Evolutionary conservation across 2,113 vertebrate genomes (phyloP).

Genomic region (Myxocyprinus asiaticus): DNA sequence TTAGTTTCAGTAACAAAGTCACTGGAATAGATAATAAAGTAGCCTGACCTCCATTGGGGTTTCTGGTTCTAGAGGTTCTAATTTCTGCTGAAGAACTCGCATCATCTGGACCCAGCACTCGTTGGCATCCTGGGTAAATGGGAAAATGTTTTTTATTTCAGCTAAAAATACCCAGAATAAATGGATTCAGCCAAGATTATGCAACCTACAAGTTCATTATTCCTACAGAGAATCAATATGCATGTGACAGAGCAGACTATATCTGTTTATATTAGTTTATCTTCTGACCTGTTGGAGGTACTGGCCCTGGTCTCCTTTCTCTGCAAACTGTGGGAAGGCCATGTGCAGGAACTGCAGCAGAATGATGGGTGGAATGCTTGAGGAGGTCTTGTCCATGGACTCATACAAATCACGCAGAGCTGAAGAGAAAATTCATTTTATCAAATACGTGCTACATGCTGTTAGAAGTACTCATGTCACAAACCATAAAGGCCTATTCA

Average conservation of each 20-base stretch:
- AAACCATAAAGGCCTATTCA: no score
- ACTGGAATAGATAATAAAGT: not conserved
- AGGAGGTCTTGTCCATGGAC: slow-evolving; percentile 98
- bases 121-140: slow-evolving; percentile 89
- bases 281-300: slow-evolving; percentile 98
- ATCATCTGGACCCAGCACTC: slow-evolving; percentile 98
- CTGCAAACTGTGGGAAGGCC: slow-evolving; percentile 99
- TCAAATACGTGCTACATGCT: not conserved
- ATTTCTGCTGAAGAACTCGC: slow-evolving; percentile 94
- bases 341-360: slow-evolving; percentile 98
- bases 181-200: no score
- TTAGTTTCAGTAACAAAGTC: no score
- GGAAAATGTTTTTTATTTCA: no score
- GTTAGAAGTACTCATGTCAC: no score
- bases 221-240: no score
- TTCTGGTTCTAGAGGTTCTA: slow-evolving; percentile 88
- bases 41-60: slow-evolving; percentile 86
- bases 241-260: not conserved
- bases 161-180: no score
- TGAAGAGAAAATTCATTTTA: slow-evolving; percentile 59
- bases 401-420: slow-evolving; percentile 97
- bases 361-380: slow-evolving; percentile 97
- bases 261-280: not conserved
- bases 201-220: no score
- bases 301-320: slow-evolving; percentile 97